These are phyloP conservation scores for Heliconius ismenius DNA, from an alignment of 2,888 invertebrate genomes.

Conservation along the genomic window DNA sequence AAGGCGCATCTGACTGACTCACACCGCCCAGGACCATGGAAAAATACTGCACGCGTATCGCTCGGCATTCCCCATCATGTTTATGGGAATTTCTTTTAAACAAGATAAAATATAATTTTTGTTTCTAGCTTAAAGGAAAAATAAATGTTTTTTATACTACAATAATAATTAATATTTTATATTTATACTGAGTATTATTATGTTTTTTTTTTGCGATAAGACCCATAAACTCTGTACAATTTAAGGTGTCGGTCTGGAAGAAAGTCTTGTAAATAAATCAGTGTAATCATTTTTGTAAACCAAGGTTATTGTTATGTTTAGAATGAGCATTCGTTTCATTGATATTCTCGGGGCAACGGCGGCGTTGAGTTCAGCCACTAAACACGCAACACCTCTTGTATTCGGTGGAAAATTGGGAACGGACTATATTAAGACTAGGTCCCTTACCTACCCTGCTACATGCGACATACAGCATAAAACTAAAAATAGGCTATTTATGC, in stretches of 20 bases:
- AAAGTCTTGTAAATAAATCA: background rate
- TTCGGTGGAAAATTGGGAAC: too few relatives aligned
- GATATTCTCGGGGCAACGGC: too few relatives aligned
- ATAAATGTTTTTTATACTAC: too few relatives aligned
- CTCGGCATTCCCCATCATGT: constrained; percentile 35
- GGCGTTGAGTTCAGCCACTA: too few relatives aligned
- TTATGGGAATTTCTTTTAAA: background rate
- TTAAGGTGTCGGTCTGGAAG: too few relatives aligned
- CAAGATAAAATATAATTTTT: background rate
- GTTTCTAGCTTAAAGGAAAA: too few relatives aligned
- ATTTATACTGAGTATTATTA: too few relatives aligned
- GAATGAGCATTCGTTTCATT: background rate
- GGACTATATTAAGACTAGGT: too few relatives aligned
- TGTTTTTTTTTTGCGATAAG: background rate
- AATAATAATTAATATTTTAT: too few relatives aligned
- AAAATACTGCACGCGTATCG: constrained; percentile 27
- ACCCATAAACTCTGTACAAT: background rate
- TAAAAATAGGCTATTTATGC: background rate
- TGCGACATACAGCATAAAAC: too few relatives aligned
- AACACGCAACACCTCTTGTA: too few relatives aligned
- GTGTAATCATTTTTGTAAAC: background rate
- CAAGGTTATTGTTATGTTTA: background rate
- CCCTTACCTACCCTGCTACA: too few relatives aligned
- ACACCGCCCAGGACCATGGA: constrained; percentile 43
- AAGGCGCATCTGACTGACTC: constrained; percentile 57